These are phyloP conservation scores for Eurytoma californica DNA, from an alignment of 2,888 invertebrate species.

Conservation along the genomic window DNA sequence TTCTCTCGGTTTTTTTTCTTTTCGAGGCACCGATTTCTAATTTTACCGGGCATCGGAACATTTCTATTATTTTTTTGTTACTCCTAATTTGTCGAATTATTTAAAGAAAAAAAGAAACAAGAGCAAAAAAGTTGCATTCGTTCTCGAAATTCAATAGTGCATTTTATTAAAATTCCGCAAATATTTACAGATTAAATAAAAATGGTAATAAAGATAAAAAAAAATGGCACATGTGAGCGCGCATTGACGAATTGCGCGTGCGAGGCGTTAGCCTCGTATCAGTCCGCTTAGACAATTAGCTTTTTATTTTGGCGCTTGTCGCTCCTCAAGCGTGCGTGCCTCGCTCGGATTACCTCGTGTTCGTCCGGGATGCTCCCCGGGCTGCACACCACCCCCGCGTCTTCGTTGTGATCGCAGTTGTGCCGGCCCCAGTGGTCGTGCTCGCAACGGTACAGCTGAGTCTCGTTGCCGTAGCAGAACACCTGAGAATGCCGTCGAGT, in stretches of 20 bases:
- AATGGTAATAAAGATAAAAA: not conserved
- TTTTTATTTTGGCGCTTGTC: not conserved
- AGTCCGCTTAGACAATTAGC: too few species aligned
- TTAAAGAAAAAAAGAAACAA: conserved; percentile 19
- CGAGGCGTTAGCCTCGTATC: not conserved
- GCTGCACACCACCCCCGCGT: conserved; percentile 79
- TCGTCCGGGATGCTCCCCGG: conserved; percentile 62
- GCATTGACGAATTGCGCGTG: not conserved
- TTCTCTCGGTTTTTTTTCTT: not conserved
- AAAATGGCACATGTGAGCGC: conserved; percentile 6
- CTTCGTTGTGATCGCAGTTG: conserved; percentile 85
- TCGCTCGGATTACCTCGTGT: conserved; percentile 67
- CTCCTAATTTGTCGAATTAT: too few species aligned
- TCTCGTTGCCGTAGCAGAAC: conserved; percentile 82
- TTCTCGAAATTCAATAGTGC: too few species aligned
- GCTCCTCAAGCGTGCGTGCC: conserved; percentile 45
- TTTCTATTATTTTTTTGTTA: too few species aligned
- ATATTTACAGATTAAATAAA: too few species aligned
- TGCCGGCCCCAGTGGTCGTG: conserved; percentile 83
- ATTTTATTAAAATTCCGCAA: too few species aligned
- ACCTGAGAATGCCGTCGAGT: conserved; percentile 66
- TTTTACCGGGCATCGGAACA: not conserved
- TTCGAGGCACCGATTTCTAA: not conserved
- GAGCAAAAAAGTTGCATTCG: too few species aligned
- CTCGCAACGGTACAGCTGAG: conserved; percentile 79